phyloP scores from a whole-genome alignment of 2,888 invertebrate genomes.

The Holacanthella duospinosa region DNA sequence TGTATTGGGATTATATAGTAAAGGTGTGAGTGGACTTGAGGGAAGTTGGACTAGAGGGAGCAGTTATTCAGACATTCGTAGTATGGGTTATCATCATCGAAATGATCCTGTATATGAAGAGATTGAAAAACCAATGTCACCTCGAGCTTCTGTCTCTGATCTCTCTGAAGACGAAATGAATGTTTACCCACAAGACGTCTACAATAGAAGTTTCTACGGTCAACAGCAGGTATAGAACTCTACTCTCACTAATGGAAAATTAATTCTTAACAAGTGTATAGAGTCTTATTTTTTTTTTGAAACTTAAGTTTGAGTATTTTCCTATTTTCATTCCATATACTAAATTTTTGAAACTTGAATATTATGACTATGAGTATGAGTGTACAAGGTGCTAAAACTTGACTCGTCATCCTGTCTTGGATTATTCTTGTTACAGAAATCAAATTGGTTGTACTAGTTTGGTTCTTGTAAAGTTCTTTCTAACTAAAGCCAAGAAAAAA shows the following conservation, averaged over 20 bases:
- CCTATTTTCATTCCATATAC: no score
- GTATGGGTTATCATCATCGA: conserved; percentile 24
- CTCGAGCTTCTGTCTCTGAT: conserved; percentile 37
- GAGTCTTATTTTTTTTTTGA: neutral
- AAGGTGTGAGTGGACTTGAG: conserved; percentile 26
- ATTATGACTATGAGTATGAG: no score
- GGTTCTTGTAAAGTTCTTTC: no score
- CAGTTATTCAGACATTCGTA: conserved; percentile 35
- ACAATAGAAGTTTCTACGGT: conserved; percentile 35
- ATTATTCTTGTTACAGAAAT: no score
- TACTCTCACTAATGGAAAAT: neutral
- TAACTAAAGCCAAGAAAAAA: no score
- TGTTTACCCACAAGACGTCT: conserved; percentile 36
- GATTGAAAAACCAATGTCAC: conserved; percentile 37
- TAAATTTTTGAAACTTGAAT: no score
- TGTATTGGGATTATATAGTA: conserved; percentile 34
- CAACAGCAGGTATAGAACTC: conserved; percentile 35
- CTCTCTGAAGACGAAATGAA: conserved; percentile 37
- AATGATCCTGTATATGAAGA: conserved; percentile 37
- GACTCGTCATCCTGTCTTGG: no score
- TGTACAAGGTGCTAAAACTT: neutral
- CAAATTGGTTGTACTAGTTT: no score
- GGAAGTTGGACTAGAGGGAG: conserved; percentile 37
- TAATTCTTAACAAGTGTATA: no score
- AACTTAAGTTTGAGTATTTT: no score